Conservation (phyloP, 1,140 invertebrate species). For the Trichonephila clavipes region DNA sequence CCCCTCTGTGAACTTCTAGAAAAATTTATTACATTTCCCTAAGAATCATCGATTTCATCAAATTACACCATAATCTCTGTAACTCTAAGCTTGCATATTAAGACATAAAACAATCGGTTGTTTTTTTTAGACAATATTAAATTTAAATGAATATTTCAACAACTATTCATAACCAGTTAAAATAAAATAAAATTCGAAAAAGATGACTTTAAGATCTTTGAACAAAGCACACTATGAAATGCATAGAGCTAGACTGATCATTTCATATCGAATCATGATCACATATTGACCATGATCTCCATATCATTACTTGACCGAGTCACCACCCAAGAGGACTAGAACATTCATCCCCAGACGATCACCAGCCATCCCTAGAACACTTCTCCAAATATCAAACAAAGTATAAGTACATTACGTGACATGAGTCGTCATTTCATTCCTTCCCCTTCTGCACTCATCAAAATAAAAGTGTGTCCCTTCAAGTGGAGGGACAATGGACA, state of each 20-base stretch:
- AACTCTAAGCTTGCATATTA: no score
- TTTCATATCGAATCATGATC: background rate
- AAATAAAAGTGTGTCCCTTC: slow-evolving; percentile 9
- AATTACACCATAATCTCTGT: no score
- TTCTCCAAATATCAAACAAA: slow-evolving; percentile 24
- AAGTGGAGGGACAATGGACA: slow-evolving; percentile 14
- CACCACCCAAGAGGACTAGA: background rate
- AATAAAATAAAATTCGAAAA: no score
- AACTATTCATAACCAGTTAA: no score
- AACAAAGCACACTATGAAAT: no score
- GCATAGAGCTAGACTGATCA: background rate
- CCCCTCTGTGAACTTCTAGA: no score
- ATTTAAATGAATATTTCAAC: no score
- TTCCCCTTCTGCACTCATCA: slow-evolving; percentile 9
- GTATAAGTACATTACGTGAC: slow-evolving; percentile 67
- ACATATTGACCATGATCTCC: background rate
- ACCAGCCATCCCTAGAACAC: background rate
- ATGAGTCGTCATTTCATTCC: slow-evolving; percentile 52
- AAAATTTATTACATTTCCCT: no score
- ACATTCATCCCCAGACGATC: background rate
- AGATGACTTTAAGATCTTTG: no score
- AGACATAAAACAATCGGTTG: no score
- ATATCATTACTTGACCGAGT: background rate
- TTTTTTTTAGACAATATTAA: no score
- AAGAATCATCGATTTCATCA: no score